Conservation (phyloP, 2,113 vertebrate genomes). For the Dolichallabes microphthalmus region DNA sequence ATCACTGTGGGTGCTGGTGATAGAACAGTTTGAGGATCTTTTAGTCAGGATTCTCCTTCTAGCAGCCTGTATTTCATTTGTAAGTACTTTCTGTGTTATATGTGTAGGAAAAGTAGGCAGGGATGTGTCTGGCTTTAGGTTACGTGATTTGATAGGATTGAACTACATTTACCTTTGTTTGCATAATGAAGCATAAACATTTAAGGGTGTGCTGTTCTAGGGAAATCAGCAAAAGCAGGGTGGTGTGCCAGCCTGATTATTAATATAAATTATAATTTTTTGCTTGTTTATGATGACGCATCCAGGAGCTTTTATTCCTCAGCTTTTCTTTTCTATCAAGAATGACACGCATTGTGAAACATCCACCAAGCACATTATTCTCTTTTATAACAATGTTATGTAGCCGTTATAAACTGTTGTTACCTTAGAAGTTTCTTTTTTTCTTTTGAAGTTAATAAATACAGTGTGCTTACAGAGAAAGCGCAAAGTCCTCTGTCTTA, state of each 20-base stretch:
- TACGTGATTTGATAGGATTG: background rate
- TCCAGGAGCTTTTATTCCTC: background rate
- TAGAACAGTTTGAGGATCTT: conserved; percentile 98
- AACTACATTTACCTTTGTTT: background rate
- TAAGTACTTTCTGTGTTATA: conserved; percentile 78
- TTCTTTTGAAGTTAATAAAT: background rate
- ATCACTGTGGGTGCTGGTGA: conserved; percentile 91
- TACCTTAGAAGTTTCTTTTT: background rate
- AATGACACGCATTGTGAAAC: background rate
- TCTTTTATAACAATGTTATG: background rate
- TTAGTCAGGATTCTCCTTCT: conserved; percentile 96
- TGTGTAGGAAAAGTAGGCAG: background rate
- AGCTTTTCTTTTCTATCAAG: background rate
- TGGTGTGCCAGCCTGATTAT: background rate
- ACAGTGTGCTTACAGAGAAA: background rate
- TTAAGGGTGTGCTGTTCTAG: background rate
- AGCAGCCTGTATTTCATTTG: conserved; percentile 98
- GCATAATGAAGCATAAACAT: background rate
- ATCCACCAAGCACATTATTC: background rate
- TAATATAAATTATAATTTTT: background rate
- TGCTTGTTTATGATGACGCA: background rate
- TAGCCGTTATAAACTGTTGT: background rate
- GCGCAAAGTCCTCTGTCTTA: background rate
- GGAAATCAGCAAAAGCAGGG: background rate
- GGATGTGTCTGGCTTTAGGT: background rate